Conservation (phyloP, 2,888 invertebrate genomes). For the Mylabris sibirica region DNA sequence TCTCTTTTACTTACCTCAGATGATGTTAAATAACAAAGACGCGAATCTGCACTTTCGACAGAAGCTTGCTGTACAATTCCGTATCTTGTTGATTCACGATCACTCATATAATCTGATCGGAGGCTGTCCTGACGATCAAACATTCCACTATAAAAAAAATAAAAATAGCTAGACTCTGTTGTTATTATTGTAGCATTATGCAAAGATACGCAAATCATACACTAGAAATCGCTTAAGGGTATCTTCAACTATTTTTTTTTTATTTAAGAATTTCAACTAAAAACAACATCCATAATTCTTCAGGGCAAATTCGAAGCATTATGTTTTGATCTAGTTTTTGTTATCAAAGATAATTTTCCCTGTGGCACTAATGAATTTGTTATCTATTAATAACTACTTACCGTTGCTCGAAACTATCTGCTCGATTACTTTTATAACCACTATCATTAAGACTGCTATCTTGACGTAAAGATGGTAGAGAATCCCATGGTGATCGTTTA, state of each 20-base stretch:
- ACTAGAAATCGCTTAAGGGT: background rate
- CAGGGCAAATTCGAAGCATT: too few species aligned
- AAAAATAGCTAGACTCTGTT: background rate
- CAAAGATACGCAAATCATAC: too few species aligned
- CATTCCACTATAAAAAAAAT: slow-evolving; percentile 69
- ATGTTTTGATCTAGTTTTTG: too few species aligned
- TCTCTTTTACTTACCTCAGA: slow-evolving; percentile 83
- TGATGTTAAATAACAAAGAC: slow-evolving; percentile 92
- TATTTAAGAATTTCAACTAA: too few species aligned
- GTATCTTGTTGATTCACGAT: slow-evolving; percentile 82
- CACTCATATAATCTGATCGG: slow-evolving; percentile 89
- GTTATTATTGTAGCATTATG: too few species aligned
- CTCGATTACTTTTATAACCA: slow-evolving; percentile 84
- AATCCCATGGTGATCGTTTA: slow-evolving; percentile 88
- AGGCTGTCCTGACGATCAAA: slow-evolving; percentile 91
- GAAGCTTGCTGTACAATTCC: slow-evolving; percentile 94
- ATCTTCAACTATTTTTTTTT: too few species aligned
- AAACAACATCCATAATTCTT: too few species aligned
- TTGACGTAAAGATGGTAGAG: slow-evolving; percentile 82
- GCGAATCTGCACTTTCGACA: slow-evolving; percentile 92
- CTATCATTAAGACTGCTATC: slow-evolving; percentile 88
- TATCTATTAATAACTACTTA: slow-evolving; percentile 57
- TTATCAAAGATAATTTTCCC: background rate
- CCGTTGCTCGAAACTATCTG: slow-evolving; percentile 89
- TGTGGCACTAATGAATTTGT: background rate